These are phyloP conservation scores for Bradysia coprophila DNA, from an alignment of 1,140 invertebrate genomes.

Conservation along the genomic window DNA sequence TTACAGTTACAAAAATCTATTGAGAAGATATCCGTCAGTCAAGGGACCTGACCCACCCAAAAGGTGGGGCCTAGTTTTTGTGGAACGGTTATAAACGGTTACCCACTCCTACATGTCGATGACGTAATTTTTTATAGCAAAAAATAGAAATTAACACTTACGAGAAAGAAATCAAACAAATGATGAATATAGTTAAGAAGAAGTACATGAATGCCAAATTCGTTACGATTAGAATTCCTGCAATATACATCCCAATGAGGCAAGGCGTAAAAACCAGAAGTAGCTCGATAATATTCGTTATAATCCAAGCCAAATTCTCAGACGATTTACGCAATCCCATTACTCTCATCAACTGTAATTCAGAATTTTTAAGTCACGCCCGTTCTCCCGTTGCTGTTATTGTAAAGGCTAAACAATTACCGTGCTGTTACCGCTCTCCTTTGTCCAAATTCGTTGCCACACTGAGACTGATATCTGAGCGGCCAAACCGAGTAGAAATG, in stretches of 20 bases:
- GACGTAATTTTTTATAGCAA: too few relatives aligned
- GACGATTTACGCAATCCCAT: slow-evolving; percentile 40
- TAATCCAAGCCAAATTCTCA: slow-evolving; percentile 39
- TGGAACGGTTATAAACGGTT: too few relatives aligned
- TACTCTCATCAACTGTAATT: slow-evolving; percentile 37
- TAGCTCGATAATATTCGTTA: slow-evolving; percentile 32
- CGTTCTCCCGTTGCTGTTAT: too few relatives aligned
- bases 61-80: too few relatives aligned
- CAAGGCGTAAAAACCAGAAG: slow-evolving; percentile 27
- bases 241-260: slow-evolving; percentile 29
- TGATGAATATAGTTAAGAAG: slow-evolving; percentile 32
- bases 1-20: too few relatives aligned
- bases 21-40: too few relatives aligned
- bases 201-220: slow-evolving; percentile 31
- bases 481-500: slow-evolving; percentile 40
- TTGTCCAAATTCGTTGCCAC: slow-evolving; percentile 39
- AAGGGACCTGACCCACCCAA: too few relatives aligned
- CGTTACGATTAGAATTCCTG: slow-evolving; percentile 32
- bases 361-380: too few relatives aligned
- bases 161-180: slow-evolving; percentile 40
- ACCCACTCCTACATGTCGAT: too few relatives aligned
- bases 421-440: slow-evolving; percentile 43
- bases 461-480: slow-evolving; percentile 38
- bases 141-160: too few relatives aligned
- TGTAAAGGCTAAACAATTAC: too few relatives aligned